Base-by-base conservation (phyloP, 2,797 vertebrate species). In the Chaenodraco wilsoni region DNA sequence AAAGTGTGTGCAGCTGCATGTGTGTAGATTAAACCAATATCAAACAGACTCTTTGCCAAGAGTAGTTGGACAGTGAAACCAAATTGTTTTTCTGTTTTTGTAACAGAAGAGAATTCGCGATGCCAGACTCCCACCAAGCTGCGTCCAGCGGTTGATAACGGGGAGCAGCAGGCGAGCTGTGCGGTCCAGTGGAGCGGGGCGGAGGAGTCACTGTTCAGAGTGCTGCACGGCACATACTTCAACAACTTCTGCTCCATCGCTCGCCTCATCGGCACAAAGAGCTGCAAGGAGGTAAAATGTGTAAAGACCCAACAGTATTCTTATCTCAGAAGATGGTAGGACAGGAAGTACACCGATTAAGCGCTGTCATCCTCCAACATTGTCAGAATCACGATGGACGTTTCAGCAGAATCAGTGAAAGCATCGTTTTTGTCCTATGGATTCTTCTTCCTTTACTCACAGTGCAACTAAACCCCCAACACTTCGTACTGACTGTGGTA, bases 161-260 rank as follows among this genome's bases (percentile, higher is more conserved):
- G 51, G 3, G 94, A 92, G 0, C 94, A 90, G 58, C 90, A 91
- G 68, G 65, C 77, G 0, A 94, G 96, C 79, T 89, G 94, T 0
- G 87, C 81, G 74, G 94, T 95, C 3, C 95, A 97, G 86, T 99
- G 98, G 97, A 96, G 95, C 0, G 97, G 97, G 17, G 97, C 97
- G 0, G 98, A 99, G 89, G 97, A 99, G 88, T 98, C 97, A 0
- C 97, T 99, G 13, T 99, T 99, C 86, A 95, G 98, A 1, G 98
- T 99, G 73, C 96, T 99, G 75, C 97, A 98, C 1, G 97, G 98
- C 76, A 99, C 97, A 16, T 99, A 99, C 88, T 98, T 96, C 95
- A 99, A 99, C 95, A 99, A 99, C 93, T 99, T 99, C 95, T 99
- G 98, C 88, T 98, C 97, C 10, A 99, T 99, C 2, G 96, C 97